Evolutionary conservation across 1,140 invertebrate species (phyloP).

Genomic region (Drosophila bipectinata): DNA sequence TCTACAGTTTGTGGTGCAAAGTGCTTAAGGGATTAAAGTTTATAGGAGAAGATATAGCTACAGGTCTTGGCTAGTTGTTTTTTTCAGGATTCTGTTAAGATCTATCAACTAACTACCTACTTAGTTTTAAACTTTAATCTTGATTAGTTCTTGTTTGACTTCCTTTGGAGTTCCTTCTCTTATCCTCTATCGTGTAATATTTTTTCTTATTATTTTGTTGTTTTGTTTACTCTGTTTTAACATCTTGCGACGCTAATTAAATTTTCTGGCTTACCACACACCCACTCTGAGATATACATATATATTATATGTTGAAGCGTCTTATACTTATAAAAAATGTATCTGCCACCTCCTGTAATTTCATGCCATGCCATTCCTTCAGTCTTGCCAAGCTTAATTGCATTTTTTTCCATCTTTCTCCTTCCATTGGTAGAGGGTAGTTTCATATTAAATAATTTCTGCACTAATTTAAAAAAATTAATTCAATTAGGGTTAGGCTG

Average conservation of each 20-base stretch:
- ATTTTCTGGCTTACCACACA: slow-evolving; percentile 35
- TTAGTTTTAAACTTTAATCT: background rate
- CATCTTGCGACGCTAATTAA: slow-evolving; percentile 52
- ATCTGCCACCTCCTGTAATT: background rate
- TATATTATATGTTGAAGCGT: too few relatives aligned
- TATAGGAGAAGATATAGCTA: background rate
- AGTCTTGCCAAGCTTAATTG: slow-evolving; percentile 44
- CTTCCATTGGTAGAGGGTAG: slow-evolving; percentile 1
- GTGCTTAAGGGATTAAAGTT: slow-evolving; percentile 10
- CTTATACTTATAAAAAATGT: background rate
- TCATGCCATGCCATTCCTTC: slow-evolving; percentile 6
- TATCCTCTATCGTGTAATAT: slow-evolving; percentile 10
- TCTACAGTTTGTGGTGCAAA: background rate
- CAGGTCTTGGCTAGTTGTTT: background rate
- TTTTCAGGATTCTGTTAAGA: background rate
- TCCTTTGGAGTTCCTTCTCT: background rate
- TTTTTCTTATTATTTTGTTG: slow-evolving; percentile 21
- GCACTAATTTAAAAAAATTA: background rate
- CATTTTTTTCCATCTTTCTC: slow-evolving; percentile 50
- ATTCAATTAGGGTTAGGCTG: slow-evolving; percentile 7
- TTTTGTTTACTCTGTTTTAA: slow-evolving; percentile 22
- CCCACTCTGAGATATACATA: background rate
- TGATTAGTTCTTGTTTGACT: background rate
- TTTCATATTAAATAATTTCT: slow-evolving; percentile 23
- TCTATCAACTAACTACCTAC: background rate